Conservation (phyloP, 2,797 vertebrate genomes). For the Macrochelys suwanniensis region DNA sequence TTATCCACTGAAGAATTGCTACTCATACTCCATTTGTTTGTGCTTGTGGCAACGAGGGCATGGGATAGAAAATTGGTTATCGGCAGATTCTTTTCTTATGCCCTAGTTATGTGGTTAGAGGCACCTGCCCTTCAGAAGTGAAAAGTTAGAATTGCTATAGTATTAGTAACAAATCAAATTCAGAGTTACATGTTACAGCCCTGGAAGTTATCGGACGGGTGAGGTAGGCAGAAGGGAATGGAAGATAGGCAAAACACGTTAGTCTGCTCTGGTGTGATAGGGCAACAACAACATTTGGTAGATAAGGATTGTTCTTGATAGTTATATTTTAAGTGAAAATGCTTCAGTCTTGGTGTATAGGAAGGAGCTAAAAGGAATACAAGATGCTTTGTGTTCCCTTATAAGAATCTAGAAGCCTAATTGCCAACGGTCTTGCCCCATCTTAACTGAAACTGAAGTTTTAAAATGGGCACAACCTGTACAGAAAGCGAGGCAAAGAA, state of each 20-base stretch:
- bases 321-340: not conserved
- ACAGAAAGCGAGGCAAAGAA: not conserved
- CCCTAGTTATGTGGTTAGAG: not conserved
- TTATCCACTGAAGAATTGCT: not conserved
- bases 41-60: not conserved
- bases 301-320: not conserved
- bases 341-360: not conserved
- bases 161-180: constrained; percentile 36
- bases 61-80: not conserved
- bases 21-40: not conserved
- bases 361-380: not conserved
- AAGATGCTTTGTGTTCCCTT: not conserved
- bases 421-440: not conserved
- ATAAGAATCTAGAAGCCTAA: not conserved
- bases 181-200: rapidly evolving
- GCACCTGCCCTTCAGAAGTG: not conserved
- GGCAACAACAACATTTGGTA: not conserved
- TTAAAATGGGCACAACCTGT: not conserved
- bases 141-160: not conserved
- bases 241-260: not conserved
- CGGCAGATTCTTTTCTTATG: constrained; percentile 24
- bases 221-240: not conserved
- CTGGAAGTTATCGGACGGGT: not conserved
- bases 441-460: not conserved
- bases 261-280: not conserved